Evolutionary conservation across 2,113 vertebrate genomes (phyloP), one percentile per base, ranked within the genome.

Genomic region (Petromus typicus): DNA sequence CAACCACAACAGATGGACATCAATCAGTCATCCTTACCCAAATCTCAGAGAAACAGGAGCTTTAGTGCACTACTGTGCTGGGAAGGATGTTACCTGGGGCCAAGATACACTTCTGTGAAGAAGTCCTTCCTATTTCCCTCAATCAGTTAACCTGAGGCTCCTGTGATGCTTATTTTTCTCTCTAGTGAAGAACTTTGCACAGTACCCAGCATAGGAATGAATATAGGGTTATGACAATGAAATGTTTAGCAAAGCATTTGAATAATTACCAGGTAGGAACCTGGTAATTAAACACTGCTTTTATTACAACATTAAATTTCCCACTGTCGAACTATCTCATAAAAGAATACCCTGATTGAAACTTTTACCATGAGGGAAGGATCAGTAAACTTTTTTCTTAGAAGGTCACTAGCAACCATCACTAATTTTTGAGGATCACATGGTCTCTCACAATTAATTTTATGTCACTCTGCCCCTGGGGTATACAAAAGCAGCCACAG

Each of bases 231-330:
- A 63, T 0, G 7, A 22, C 45, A 18, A n/a, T n/a, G 5, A 61
- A 73, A 40, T 1, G 3, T n/a, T 90, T 9, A 40, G 71, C 2
- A 40, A 85, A 43, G 43, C 40, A 25, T n/a, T 34, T 4, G 11
- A 1, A 76, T 4, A 18, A n/a, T n/a, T 0, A 37, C n/a, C n/a
- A n/a, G n/a, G 9, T 18, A 85, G 56, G 11, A 83, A 66, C n/a
- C 2, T 32, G 54, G 80, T 88, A n/a, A 76, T 17, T 48, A 85
- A 95, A 43, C 20, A 16, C 3, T 66, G 71, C 61, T 86, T 93
- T 87, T 40, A 34, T 48, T 71, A 48, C 40, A 94, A 84, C 84
- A 92, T 23, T 37, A 73, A 69, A 93, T 76, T 54, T 48, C 34
- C 34, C 27, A 86, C 4, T 37, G 30, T 32, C 14, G 34, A 85